Evolutionary conservation across 1,140 invertebrate genomes (phyloP), one percentile per base, ranked within the genome.

Genomic region (Eciton burchellii): DNA sequence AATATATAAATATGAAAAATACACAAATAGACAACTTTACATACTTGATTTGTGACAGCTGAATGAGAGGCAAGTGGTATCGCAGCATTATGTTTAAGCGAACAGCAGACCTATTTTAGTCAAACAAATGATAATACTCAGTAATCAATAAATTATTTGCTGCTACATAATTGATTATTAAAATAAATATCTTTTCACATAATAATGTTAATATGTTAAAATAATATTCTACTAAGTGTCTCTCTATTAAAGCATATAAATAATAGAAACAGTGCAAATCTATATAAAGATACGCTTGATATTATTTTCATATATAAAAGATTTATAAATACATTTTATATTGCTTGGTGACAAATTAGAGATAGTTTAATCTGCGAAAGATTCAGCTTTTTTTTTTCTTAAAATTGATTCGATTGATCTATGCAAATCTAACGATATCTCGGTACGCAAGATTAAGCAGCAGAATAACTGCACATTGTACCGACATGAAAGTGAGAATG

Each of bases 321-420:
- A 49, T 49, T 65, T 0, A 1, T 24, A 4, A 52, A 76, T 41
- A 49, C 9, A 12, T 41, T 26, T 14, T 6, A 65, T 65, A 52
- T 49, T 24, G 26, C 26, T 43, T 41, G 29, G 11, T 19, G 8
- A 21, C 3, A 26, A 26, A 14, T 43, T 79, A 29, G 19, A 45
- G 29, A 54, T 52, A 8, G 70, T 79, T 79, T 56, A 79, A 79
- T 68, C 65, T 79, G 43, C 35, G 43, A 79, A 79, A 56, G 29
- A 35, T 12, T 35, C 21, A 19, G 6, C 35, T 35, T 35, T 35
- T 35, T 35, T 35, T 6, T 35, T 6, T 79, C 68, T 79, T 62
- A 56, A 63, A 70, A 56, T 70, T 57, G 57, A 12, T 52, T 29
- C 63, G n/a, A 79, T 79, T 35, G 41, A 79, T 68, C 24, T 49